Evolutionary conservation across 2,797 vertebrate genomes (phyloP).

Genomic region (Myotis planiceps): DNA sequence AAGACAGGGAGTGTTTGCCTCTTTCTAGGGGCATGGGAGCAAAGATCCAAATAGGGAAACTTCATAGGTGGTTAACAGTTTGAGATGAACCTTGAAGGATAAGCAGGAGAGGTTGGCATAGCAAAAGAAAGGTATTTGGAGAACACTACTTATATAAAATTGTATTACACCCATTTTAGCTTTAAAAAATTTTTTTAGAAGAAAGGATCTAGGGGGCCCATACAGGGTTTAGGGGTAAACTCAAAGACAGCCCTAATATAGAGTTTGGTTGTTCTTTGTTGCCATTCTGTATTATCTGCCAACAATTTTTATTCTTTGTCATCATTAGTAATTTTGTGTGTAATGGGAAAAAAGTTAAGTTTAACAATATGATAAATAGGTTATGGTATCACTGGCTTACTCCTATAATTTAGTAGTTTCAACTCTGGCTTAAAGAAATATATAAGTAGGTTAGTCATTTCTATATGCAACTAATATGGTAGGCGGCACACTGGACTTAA

Average conservation of each 20-base stretch:
- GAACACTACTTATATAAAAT: neutral
- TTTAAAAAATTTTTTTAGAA: neutral
- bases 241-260: neutral
- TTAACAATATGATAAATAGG: neutral
- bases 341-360: neutral
- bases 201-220: neutral
- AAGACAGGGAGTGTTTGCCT: neutral
- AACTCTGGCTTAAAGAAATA: neutral
- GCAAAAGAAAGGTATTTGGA: neutral
- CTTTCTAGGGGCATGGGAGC: neutral
- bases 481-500: neutral
- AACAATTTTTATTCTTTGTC: neutral
- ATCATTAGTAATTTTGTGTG: neutral
- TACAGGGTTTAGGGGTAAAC: neutral
- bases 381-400: neutral
- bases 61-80: neutral
- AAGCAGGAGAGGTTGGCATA: neutral
- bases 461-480: neutral
- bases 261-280: neutral
- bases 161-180: neutral
- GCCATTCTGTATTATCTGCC: neutral
- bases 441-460: neutral
- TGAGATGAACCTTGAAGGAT: neutral
- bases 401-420: neutral
- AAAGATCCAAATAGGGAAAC: neutral